These are phyloP conservation scores for Leptobrachium ailaonicum DNA, from an alignment of 2,113 vertebrate genomes.

Conservation along the genomic window DNA sequence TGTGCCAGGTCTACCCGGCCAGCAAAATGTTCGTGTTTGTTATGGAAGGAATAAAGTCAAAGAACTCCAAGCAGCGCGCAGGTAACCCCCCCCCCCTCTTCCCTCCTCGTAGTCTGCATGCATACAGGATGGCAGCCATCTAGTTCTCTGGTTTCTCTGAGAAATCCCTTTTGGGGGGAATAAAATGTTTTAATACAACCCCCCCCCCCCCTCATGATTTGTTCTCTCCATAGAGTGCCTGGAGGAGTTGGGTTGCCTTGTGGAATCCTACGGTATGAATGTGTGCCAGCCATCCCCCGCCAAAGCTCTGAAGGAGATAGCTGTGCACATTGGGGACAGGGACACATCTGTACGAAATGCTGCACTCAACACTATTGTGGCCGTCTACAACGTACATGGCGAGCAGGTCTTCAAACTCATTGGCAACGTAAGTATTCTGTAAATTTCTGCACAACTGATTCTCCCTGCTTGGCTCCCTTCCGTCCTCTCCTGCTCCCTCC, in stretches of 20 bases:
- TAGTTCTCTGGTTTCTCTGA: no score
- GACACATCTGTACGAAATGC: constrained; percentile 95
- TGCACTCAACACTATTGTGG: constrained; percentile 92
- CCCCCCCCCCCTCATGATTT: background rate
- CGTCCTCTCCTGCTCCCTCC: no score
- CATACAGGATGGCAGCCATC: no score
- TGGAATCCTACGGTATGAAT: constrained; percentile 93
- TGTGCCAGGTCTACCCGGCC: constrained; percentile 94
- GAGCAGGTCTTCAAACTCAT: constrained; percentile 98
- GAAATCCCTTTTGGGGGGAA: no score
- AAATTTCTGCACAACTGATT: no score
- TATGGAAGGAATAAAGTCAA: constrained; percentile 97
- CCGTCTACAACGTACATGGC: constrained; percentile 90
- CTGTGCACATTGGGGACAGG: constrained; percentile 89
- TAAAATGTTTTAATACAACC: no score
- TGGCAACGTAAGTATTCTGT: constrained; percentile 83
- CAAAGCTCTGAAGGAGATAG: constrained; percentile 95
- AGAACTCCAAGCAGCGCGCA: constrained; percentile 96
- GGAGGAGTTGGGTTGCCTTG: constrained; percentile 92
- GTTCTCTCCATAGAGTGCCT: constrained; percentile 81
- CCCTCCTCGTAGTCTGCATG: no score
- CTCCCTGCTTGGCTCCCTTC: background rate
- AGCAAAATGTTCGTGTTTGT: constrained; percentile 96
- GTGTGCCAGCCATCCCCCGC: constrained; percentile 94
- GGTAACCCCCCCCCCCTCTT: constrained; percentile 62